Evolutionary conservation across 2,888 invertebrate species (phyloP), one percentile per base, ranked within the genome.

Genomic region (Hyppa rectilinea): DNA sequence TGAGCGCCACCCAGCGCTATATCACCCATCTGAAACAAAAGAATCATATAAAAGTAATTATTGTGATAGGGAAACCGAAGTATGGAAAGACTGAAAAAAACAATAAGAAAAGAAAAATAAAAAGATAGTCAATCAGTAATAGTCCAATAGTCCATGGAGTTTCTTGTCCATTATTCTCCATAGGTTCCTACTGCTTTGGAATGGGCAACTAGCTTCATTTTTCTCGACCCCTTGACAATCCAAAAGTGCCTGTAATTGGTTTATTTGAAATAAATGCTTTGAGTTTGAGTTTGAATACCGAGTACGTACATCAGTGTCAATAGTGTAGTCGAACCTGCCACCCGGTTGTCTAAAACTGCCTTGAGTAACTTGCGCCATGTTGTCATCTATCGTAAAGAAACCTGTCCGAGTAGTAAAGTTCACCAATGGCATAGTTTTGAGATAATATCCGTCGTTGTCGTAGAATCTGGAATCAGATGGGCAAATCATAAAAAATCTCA

Each of bases 251-350:
- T n/a, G n/a, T n/a, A n/a, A n/a, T n/a, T n/a, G n/a, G n/a, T n/a
- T n/a, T n/a, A n/a, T n/a, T n/a, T n/a, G n/a, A n/a, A n/a, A n/a
- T n/a, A n/a, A n/a, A n/a, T n/a, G n/a, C n/a, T n/a, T n/a, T n/a
- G n/a, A n/a, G n/a, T n/a, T n/a, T n/a, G n/a, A n/a, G 12, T 56
- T 14, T 9, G 14, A 43, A 3, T 49, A 40, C 2, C 80, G 67
- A 5, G 75, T 81, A 75, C 80, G 70, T 58, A 75, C 80, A 31
- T 80, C 79, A 40, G 10, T 0, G 47, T 70, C 64, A 47, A 79
- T 53, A 4, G 31, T 67, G 10, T 47, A 31, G 26, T 72, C 78
- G 29, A 59, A 34, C 7, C 20, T 56, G 12, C 40, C 69, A 1
- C 61, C 34, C 5, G 29, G 38, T 29, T 80, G 80, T 55, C 75